These are phyloP conservation scores for Rousettus leschenaultii DNA, from an alignment of 2,113 vertebrate species.

Conservation along the genomic window DNA sequence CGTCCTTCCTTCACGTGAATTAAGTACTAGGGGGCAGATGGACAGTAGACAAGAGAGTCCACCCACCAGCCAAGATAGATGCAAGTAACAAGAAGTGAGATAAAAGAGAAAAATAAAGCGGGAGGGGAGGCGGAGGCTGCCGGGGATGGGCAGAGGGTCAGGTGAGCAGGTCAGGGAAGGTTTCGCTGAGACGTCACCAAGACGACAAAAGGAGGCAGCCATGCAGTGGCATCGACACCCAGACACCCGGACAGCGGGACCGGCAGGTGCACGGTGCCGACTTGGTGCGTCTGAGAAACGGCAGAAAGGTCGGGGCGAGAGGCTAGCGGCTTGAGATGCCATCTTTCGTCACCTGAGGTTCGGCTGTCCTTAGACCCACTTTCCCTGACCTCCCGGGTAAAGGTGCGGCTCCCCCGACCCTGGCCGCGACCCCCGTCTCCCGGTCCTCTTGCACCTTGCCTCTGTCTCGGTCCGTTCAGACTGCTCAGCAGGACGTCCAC, in stretches of 20 bases:
- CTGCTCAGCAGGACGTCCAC: neutral
- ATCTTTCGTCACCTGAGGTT: neutral
- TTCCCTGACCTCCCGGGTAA: fast-evolving
- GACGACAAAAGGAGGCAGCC: too few relatives aligned
- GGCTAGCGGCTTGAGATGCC: too few relatives aligned
- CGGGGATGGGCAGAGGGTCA: fast-evolving
- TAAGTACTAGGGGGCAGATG: neutral
- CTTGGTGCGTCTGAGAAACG: neutral
- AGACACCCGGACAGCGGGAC: neutral
- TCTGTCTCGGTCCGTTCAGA: too few relatives aligned
- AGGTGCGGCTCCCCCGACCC: neutral
- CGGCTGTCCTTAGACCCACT: neutral
- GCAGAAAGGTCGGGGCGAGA: too few relatives aligned
- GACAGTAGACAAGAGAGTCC: neutral
- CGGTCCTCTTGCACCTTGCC: neutral
- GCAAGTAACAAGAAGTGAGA: neutral
- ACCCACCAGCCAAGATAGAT: neutral
- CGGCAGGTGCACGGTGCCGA: too few relatives aligned
- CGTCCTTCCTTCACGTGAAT: too few relatives aligned
- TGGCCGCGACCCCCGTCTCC: too few relatives aligned
- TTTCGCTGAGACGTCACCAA: neutral
- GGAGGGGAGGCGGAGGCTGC: neutral
- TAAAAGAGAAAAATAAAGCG: neutral
- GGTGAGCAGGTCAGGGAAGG: neutral
- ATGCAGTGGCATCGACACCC: fast-evolving